Evolutionary conservation across 2,797 vertebrate species (phyloP).

Genomic region (Enteromius unitaeniatus): DNA sequence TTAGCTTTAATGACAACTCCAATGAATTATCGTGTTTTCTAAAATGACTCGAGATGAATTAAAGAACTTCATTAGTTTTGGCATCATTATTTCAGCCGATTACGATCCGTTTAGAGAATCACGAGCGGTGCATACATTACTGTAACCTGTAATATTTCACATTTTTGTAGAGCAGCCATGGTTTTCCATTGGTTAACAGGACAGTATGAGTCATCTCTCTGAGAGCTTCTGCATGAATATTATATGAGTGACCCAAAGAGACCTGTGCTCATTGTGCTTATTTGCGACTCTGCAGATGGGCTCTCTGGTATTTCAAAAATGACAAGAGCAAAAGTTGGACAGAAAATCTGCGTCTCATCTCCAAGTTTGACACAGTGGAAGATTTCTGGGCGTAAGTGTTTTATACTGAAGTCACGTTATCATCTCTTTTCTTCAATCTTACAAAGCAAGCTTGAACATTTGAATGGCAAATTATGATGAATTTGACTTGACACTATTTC

Average conservation of each 20-base stretch:
- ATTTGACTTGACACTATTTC: background rate
- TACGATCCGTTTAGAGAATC: background rate
- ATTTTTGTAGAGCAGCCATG: background rate
- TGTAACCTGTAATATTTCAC: background rate
- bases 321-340: slow-evolving; percentile 88
- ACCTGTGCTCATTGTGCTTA: background rate
- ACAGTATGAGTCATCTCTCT: background rate
- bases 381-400: slow-evolving; percentile 87
- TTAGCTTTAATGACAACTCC: background rate
- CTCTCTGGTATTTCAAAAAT: slow-evolving; percentile 87
- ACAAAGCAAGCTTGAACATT: background rate
- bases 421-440: background rate
- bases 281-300: slow-evolving; percentile 74
- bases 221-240: slow-evolving; percentile 29
- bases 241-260: slow-evolving; percentile 2
- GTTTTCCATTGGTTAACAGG: background rate
- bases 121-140: background rate
- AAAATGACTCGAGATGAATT: background rate
- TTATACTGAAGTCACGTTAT: background rate
- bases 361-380: slow-evolving; percentile 86
- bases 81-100: background rate
- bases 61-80: background rate
- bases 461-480: background rate
- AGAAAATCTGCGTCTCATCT: slow-evolving; percentile 84
- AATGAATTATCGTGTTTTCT: background rate